A percentile compares a stretch with the other conserved stretches of the same genome.
Evolutionary conservation across 2,888 invertebrate genomes (phyloP).

Genomic region (Drosophila recens): DNA sequence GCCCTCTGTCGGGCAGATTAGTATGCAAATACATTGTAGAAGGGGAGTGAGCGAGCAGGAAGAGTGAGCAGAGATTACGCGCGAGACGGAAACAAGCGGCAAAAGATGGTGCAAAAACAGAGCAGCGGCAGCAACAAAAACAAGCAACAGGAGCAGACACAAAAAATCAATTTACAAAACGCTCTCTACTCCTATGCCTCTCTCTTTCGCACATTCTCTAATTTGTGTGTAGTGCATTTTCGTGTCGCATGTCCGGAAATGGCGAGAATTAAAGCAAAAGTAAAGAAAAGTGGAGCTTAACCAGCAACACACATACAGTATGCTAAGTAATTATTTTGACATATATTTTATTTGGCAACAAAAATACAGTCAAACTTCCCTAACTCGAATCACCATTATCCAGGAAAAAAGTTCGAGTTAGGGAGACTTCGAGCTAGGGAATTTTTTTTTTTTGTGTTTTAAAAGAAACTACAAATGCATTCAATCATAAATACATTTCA

Average conservation of each 20-base stretch:
- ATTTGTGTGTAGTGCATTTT: constrained; percentile 75
- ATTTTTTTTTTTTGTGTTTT: too few species aligned
- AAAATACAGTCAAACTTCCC: too few species aligned
- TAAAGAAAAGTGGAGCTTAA: constrained; percentile 46
- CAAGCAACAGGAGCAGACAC: constrained; percentile 39
- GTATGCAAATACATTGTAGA: constrained; percentile 69
- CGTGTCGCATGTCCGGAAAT: constrained; percentile 63
- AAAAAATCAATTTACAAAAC: constrained; percentile 69
- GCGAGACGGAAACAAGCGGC: constrained; percentile 24
- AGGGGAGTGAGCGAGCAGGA: not conserved
- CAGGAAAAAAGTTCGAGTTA: too few species aligned
- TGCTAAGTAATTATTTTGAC: not conserved
- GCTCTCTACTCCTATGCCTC: constrained; percentile 21
- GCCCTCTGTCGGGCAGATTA: constrained; percentile 61
- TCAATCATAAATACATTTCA: too few species aligned
- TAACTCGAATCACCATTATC: too few species aligned
- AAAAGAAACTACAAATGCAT: too few species aligned
- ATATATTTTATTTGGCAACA: not conserved
- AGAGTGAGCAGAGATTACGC: constrained; percentile 47
- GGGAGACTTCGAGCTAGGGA: too few species aligned
- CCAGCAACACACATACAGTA: constrained; percentile 16
- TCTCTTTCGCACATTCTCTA: constrained; percentile 37
- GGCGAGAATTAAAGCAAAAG: constrained; percentile 56
- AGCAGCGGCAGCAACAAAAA: constrained; percentile 4
- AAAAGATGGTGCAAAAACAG: constrained; percentile 9